Evolutionary conservation across 2,888 invertebrate species (phyloP).

Genomic region (Nebria brevicollis): DNA sequence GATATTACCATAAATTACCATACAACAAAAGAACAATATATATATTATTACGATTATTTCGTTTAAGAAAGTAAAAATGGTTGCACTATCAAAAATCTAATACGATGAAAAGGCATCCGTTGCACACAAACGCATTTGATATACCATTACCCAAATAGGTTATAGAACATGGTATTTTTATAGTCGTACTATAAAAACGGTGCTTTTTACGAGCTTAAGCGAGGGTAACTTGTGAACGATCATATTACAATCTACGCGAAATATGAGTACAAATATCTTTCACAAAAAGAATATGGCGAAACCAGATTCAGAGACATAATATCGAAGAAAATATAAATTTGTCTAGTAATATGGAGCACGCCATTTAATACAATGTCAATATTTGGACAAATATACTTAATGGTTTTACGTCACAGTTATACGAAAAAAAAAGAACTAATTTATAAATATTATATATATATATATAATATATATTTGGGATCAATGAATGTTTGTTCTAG

Average conservation of each 20-base stretch:
- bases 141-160: neutral
- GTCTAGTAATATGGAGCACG: neutral
- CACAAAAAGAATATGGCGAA: neutral
- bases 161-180: neutral
- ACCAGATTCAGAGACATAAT: neutral
- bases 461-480: neutral
- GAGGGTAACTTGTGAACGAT: slow-evolving; percentile 1
- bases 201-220: neutral
- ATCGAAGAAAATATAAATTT: neutral
- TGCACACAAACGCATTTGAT: neutral
- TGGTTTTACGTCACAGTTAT: too few species aligned
- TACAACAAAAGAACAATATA: neutral
- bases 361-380: neutral
- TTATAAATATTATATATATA: too few species aligned
- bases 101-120: neutral
- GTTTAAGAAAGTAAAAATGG: too few species aligned
- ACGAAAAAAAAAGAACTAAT: too few species aligned
- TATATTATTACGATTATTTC: too few species aligned
- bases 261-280: neutral
- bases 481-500: neutral
- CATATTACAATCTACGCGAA: neutral
- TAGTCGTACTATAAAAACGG: neutral
- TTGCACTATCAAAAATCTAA: too few species aligned
- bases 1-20: neutral
- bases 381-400: neutral